phyloP scores from a whole-genome alignment of 2,888 invertebrate genomes.

The Habroteleia sp. region DNA sequence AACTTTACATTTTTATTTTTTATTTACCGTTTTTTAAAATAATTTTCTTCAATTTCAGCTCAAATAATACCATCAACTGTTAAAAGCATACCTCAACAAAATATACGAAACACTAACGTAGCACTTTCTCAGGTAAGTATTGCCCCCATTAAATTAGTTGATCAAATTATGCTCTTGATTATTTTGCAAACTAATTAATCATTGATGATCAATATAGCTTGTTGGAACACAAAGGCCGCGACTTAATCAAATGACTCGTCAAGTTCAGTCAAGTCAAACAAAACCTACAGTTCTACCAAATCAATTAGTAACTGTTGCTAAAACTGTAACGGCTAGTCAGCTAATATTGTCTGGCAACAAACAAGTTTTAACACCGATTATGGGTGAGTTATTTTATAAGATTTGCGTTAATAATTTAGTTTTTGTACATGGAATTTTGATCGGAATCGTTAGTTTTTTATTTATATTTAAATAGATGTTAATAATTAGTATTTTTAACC shows the following conservation, averaged over 20 bases:
- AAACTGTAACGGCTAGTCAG: slow-evolving; percentile 78
- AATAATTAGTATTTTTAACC: too few species aligned
- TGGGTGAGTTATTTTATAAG: slow-evolving; percentile 71
- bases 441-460: too few species aligned
- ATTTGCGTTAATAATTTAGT: too few species aligned
- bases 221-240: slow-evolving; percentile 80
- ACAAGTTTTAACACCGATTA: slow-evolving; percentile 79
- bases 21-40: too few species aligned
- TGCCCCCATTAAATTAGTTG: not conserved
- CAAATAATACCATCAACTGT: slow-evolving; percentile 80
- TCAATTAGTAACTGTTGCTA: slow-evolving; percentile 78
- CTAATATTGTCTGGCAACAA: slow-evolving; percentile 79
- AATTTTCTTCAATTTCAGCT: slow-evolving; percentile 74
- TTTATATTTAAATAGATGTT: too few species aligned
- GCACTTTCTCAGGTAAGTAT: slow-evolving; percentile 74
- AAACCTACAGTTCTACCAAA: slow-evolving; percentile 77
- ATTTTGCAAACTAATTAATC: too few species aligned
- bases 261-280: slow-evolving; percentile 77
- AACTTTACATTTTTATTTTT: too few species aligned
- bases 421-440: too few species aligned
- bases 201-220: slow-evolving; percentile 70
- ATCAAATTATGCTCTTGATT: too few species aligned
- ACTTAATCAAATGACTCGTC: slow-evolving; percentile 78
- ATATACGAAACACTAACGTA: slow-evolving; percentile 77
- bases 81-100: slow-evolving; percentile 78